Evolutionary conservation across 2,888 invertebrate species (phyloP).

Genomic region (Germaria angustata): DNA sequence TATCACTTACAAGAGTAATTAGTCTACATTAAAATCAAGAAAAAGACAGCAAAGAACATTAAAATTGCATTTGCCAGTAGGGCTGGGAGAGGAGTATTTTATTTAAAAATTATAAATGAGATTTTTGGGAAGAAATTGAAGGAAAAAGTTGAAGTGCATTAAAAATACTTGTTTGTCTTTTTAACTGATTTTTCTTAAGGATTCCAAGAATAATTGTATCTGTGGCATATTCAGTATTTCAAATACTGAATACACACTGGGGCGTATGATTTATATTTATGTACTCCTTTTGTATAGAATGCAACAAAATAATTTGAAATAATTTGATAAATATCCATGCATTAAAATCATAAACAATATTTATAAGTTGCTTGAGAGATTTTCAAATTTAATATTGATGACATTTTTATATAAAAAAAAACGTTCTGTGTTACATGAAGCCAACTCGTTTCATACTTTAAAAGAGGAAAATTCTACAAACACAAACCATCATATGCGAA

Average conservation of each 20-base stretch:
- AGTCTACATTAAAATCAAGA: constrained; percentile 24
- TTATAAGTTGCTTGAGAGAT: constrained; percentile 32
- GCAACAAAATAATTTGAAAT: background rate
- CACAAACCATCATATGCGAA: too few species aligned
- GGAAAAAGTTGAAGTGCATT: background rate
- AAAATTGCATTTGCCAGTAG: background rate
- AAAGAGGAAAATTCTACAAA: background rate
- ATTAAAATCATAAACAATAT: constrained; percentile 3
- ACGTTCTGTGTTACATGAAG: background rate
- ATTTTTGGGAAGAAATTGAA: background rate
- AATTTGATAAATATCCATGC: too few species aligned
- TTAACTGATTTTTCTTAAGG: background rate
- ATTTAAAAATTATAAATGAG: constrained; percentile 1
- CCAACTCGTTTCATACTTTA: background rate
- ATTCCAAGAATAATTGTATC: background rate
- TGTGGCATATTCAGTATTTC: background rate
- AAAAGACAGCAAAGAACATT: background rate
- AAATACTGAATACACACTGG: background rate
- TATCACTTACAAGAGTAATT: constrained; percentile 45
- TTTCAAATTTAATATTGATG: constrained; percentile 35
- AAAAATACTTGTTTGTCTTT: background rate
- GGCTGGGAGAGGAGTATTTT: background rate
- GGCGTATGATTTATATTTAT: background rate
- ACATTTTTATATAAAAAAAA: background rate
- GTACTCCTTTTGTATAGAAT: background rate